Conservation (phyloP, 2,797 vertebrate genomes). For the Thaleichthys pacificus region DNA sequence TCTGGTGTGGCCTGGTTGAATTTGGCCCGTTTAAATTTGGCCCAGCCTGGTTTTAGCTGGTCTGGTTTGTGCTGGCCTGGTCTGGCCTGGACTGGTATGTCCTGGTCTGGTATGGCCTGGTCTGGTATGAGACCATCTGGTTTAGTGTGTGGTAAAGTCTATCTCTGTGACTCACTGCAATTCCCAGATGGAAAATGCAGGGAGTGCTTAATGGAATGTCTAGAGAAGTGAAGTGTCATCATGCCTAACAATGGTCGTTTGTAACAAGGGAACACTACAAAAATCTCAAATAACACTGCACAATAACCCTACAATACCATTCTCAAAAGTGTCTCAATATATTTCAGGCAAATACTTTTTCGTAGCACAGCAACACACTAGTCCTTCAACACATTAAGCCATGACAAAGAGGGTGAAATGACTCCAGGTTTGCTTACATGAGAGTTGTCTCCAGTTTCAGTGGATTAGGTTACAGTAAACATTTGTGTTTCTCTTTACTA, state of each 20-base stretch:
- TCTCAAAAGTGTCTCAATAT: not conserved
- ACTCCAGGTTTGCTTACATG: conserved; percentile 46
- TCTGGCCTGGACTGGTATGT: too few species aligned
- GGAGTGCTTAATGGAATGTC: not conserved
- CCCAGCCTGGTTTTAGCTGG: too few species aligned
- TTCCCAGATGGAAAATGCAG: not conserved
- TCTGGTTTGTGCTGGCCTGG: too few species aligned
- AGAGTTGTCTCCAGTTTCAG: conserved; percentile 40
- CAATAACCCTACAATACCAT: not conserved
- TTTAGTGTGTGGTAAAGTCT: not conserved
- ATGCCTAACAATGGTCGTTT: not conserved
- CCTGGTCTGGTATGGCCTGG: not conserved
- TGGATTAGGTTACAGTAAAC: conserved; percentile 44
- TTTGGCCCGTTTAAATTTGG: too few species aligned
- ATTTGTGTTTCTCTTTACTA: conserved; percentile 27
- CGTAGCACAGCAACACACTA: too few species aligned
- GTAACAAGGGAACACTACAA: not conserved
- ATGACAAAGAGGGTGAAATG: not conserved
- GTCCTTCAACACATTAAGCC: not conserved
- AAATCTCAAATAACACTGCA: not conserved
- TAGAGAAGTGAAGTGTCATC: not conserved
- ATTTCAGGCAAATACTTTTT: not conserved
- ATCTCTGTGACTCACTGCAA: conserved; percentile 5
- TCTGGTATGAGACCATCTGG: too few species aligned
- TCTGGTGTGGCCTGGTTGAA: too few species aligned